phyloP scores from a whole-genome alignment of 2,888 invertebrate species.

The Ennomos fuscantarius region DNA sequence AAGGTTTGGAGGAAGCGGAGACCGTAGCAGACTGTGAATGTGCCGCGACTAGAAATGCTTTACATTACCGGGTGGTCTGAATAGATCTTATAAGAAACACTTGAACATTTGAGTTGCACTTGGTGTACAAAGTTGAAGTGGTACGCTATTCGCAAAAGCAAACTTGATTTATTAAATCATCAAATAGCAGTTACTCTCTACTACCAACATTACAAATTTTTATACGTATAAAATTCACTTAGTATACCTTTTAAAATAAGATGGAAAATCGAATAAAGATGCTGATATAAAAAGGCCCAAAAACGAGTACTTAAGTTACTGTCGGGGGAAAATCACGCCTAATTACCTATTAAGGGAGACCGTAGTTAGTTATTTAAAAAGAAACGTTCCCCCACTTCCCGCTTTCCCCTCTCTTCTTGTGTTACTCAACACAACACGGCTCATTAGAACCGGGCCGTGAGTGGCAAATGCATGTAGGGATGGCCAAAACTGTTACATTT shows the following conservation, averaged over 20 bases:
- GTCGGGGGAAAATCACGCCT: slow-evolving; percentile 51
- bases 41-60: slow-evolving; percentile 17
- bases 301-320: slow-evolving; percentile 24
- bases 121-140: not conserved
- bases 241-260: slow-evolving; percentile 9
- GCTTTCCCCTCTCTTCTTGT: slow-evolving; percentile 44
- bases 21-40: slow-evolving; percentile 14
- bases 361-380: slow-evolving; percentile 65
- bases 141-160: too few relatives aligned
- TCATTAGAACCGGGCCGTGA: slow-evolving; percentile 82
- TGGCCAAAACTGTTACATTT: slow-evolving; percentile 32
- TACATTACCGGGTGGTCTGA: slow-evolving; percentile 12
- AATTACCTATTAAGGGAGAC: slow-evolving; percentile 57
- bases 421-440: slow-evolving; percentile 79
- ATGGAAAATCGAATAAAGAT: slow-evolving; percentile 32
- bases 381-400: slow-evolving; percentile 42
- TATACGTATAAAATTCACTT: slow-evolving; percentile 17
- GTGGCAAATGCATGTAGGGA: slow-evolving; percentile 67
- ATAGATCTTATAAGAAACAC: not conserved
- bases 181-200: slow-evolving; percentile 13
- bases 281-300: slow-evolving; percentile 29
- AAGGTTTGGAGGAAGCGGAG: slow-evolving; percentile 20
- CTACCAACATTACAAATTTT: not conserved
- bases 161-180: slow-evolving; percentile 1
- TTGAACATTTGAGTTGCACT: not conserved